These are phyloP conservation scores for Thysanoteuthis rhombus DNA, from an alignment of 2,888 invertebrate genomes.

Conservation along the genomic window DNA sequence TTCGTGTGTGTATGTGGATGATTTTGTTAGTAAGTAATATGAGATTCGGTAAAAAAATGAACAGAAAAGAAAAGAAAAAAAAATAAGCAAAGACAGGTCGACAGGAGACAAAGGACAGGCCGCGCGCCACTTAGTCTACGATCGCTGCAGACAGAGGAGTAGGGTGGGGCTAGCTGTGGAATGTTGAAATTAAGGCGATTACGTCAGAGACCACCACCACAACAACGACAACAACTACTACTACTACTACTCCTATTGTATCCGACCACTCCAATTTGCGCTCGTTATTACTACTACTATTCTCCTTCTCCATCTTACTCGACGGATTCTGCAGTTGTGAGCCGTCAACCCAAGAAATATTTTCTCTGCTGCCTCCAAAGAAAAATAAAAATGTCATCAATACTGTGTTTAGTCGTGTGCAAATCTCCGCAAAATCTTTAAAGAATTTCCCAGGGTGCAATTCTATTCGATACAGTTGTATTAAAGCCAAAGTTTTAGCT, in stretches of 20 bases:
- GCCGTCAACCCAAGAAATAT: too few relatives aligned
- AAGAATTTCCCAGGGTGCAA: too few relatives aligned
- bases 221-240: background rate
- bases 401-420: too few relatives aligned
- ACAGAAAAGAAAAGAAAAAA: background rate
- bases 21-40: background rate
- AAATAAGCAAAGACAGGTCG: background rate
- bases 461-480: too few relatives aligned
- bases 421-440: too few relatives aligned
- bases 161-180: background rate
- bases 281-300: background rate
- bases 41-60: background rate
- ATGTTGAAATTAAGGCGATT: constrained; percentile 12
- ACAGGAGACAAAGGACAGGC: background rate
- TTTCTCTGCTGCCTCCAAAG: too few relatives aligned
- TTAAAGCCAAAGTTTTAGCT: too few relatives aligned
- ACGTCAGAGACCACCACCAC: background rate
- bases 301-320: too few relatives aligned
- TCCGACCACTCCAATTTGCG: background rate
- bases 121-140: background rate
- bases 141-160: background rate
- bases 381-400: too few relatives aligned
- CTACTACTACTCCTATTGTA: background rate
- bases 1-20: background rate
- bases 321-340: too few relatives aligned